Evolutionary conservation across 2,888 invertebrate species (phyloP).

Genomic region (Poecilobothrus nobilitatus): DNA sequence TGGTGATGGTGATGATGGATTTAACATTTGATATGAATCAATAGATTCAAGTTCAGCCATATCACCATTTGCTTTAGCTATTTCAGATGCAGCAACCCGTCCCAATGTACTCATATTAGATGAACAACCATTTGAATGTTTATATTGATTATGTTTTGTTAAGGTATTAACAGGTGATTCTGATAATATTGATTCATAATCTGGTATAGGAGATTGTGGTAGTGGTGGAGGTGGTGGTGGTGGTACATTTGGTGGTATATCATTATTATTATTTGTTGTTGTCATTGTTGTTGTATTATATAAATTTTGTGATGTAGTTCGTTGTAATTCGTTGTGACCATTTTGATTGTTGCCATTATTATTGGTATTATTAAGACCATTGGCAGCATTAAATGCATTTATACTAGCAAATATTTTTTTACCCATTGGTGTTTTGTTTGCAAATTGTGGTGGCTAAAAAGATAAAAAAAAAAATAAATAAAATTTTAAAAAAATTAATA

Average conservation of each 20-base stretch:
- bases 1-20: conserved; percentile 52
- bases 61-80: conserved; percentile 43
- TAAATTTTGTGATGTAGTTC: neutral
- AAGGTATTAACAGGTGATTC: conserved; percentile 23
- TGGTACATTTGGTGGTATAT: conserved; percentile 23
- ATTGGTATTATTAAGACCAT: conserved; percentile 22
- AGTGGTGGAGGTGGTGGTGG: conserved; percentile 7
- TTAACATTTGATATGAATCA: conserved; percentile 64
- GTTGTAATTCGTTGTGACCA: conserved; percentile 13
- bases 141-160: conserved; percentile 20
- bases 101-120: conserved; percentile 20
- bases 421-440: conserved; percentile 28
- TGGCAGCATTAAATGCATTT: conserved; percentile 11
- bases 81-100: conserved; percentile 24
- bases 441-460: conserved; percentile 38
- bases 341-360: conserved; percentile 9
- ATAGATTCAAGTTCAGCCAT: conserved; percentile 66
- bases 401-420: conserved; percentile 11
- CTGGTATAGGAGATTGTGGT: conserved; percentile 49
- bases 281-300: neutral
- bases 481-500: conserved; percentile 14
- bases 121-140: conserved; percentile 17
- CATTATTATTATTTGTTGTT: conserved; percentile 20
- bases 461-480: neutral
- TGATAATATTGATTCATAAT: conserved; percentile 45